phyloP scores from a whole-genome alignment of 2,797 vertebrate genomes.

The Botia almorhae region DNA sequence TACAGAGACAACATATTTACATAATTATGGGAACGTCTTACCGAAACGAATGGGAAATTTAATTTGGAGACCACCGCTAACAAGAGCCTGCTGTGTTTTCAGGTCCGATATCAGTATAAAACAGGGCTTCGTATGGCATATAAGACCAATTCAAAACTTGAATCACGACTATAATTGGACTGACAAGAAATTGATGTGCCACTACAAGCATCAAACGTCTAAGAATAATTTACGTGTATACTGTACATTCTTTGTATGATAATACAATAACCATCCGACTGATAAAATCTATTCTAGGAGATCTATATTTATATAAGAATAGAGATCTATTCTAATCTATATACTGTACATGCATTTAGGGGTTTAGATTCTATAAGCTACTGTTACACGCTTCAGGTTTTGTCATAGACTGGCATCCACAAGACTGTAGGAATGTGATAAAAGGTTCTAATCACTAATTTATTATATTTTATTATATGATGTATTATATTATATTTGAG shows the following conservation, averaged over 20 bases:
- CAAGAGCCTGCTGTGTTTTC: not conserved
- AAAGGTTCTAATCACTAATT: too few relatives aligned
- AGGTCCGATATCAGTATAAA: not conserved
- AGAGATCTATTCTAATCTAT: too few relatives aligned
- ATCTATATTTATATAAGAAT: too few relatives aligned
- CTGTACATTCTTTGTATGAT: not conserved
- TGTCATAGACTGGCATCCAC: constrained; percentile 32
- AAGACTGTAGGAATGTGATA: too few relatives aligned
- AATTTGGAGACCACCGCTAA: not conserved
- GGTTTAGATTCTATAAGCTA: constrained; percentile 7
- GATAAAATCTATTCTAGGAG: not conserved
- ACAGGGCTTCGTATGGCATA: not conserved
- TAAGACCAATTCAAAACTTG: not conserved
- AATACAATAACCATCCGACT: not conserved
- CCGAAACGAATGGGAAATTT: not conserved
- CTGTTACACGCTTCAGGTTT: not conserved
- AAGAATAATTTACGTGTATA: not conserved
- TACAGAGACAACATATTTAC: constrained; percentile 80
- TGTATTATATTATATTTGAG: too few relatives aligned
- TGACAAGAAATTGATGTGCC: not conserved
- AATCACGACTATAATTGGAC: not conserved
- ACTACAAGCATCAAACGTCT: not conserved
- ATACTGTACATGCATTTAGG: not conserved
- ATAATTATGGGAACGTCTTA: constrained; percentile 35
- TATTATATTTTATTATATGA: too few relatives aligned